Evolutionary conservation across 2,888 invertebrate species (phyloP).

Genomic region (Notodonta ziczac): DNA sequence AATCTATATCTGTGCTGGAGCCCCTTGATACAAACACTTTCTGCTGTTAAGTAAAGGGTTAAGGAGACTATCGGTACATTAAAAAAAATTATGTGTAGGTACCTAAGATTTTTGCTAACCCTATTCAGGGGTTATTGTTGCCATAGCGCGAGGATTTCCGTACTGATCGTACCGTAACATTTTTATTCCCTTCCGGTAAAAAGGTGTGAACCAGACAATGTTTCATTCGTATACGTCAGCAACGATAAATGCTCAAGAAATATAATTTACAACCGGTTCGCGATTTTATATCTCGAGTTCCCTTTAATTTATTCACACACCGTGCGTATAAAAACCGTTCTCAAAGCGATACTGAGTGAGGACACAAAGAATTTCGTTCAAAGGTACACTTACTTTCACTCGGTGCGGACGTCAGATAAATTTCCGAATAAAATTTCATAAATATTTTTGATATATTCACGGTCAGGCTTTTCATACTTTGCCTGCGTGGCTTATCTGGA

Average conservation of each 20-base stretch:
- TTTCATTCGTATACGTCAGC: background rate
- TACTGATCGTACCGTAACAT: background rate
- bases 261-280: slow-evolving; percentile 20
- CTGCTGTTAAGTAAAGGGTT: no score
- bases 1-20: no score
- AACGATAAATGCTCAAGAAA: background rate
- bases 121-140: no score
- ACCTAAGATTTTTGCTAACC: no score
- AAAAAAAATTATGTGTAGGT: no score
- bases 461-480: slow-evolving; percentile 79
- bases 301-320: slow-evolving; percentile 42
- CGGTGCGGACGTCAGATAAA: slow-evolving; percentile 57
- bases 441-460: slow-evolving; percentile 81
- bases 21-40: no score
- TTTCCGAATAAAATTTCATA: slow-evolving; percentile 72
- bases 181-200: background rate
- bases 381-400: slow-evolving; percentile 48
- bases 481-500: slow-evolving; percentile 81
- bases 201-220: background rate
- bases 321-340: slow-evolving; percentile 34
- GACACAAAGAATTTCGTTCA: slow-evolving; percentile 48
- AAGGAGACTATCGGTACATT: no score
- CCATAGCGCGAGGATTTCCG: no score
- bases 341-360: slow-evolving; percentile 38
- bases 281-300: slow-evolving; percentile 35